Evolutionary conservation across 1,140 invertebrate species (phyloP).

Genomic region (Galleria mellonella): DNA sequence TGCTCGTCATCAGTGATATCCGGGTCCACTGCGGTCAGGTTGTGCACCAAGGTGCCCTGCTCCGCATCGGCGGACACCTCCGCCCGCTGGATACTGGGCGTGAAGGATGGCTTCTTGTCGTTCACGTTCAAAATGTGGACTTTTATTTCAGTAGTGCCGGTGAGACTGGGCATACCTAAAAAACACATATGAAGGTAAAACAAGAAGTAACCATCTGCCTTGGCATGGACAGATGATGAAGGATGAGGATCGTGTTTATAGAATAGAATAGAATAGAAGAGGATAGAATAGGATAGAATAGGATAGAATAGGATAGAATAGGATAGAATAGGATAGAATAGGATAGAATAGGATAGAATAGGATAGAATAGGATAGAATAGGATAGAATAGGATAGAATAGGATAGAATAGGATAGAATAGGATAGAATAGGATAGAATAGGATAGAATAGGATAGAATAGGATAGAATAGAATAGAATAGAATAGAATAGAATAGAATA

Average conservation of each 20-base stretch:
- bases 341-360: slow-evolving; percentile 15
- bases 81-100: slow-evolving; percentile 85
- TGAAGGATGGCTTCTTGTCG: slow-evolving; percentile 91
- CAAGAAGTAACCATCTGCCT: too few species aligned
- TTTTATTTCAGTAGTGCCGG: slow-evolving; percentile 86
- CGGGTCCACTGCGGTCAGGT: slow-evolving; percentile 85
- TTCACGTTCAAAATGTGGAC: slow-evolving; percentile 90
- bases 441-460: slow-evolving; percentile 17
- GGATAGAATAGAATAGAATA: slow-evolving; percentile 18
- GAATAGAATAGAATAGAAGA: slow-evolving; percentile 11
- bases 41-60: slow-evolving; percentile 83
- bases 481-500: slow-evolving; percentile 19
- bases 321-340: slow-evolving; percentile 19
- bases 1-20: slow-evolving; percentile 83
- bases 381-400: slow-evolving; percentile 3
- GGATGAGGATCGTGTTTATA: too few species aligned
- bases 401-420: slow-evolving; percentile 13
- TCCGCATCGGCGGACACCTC: slow-evolving; percentile 86
- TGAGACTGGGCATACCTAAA: slow-evolving; percentile 83
- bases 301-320: slow-evolving; percentile 16
- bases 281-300: slow-evolving; percentile 10
- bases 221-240: too few species aligned
- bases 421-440: slow-evolving; percentile 14
- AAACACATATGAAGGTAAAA: too few species aligned
- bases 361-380: slow-evolving; percentile 17